These are phyloP conservation scores for Bombylius major DNA, from an alignment of 2,888 invertebrate species.

Conservation along the genomic window DNA sequence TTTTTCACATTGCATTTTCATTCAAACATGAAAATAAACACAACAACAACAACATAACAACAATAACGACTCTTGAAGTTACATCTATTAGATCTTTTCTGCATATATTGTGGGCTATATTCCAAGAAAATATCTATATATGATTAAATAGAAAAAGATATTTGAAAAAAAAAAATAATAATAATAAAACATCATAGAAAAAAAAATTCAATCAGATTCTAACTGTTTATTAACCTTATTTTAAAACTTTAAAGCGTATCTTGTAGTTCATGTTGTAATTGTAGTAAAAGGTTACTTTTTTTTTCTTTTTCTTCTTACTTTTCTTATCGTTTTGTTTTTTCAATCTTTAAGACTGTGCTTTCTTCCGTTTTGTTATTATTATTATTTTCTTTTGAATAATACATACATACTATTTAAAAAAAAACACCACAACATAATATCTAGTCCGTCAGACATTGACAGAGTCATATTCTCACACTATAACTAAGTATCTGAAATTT, in stretches of 20 bases:
- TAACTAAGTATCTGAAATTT: too few species aligned
- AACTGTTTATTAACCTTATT: conserved; percentile 14
- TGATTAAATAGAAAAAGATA: neutral
- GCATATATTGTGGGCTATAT: conserved; percentile 3
- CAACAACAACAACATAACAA: too few species aligned
- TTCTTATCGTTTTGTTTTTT: neutral
- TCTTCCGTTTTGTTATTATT: conserved; percentile 5
- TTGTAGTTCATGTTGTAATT: conserved; percentile 6
- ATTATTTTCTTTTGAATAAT: neutral
- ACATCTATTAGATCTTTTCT: too few species aligned
- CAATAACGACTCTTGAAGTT: too few species aligned
- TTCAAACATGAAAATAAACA: too few species aligned
- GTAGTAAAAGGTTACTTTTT: conserved; percentile 4
- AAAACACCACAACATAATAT: neutral
- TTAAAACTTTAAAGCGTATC: conserved; percentile 1
- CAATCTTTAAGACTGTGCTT: neutral
- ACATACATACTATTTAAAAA: neutral
- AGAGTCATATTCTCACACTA: too few species aligned
- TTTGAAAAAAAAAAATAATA: neutral
- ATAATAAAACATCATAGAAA: neutral
- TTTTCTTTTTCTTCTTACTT: neutral
- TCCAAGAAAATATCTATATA: conserved; percentile 5
- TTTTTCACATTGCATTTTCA: too few species aligned
- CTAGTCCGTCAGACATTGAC: neutral
- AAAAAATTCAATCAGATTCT: conserved; percentile 10